Evolutionary conservation across 2,888 invertebrate species (phyloP).

Genomic region (Buathra laborator): DNA sequence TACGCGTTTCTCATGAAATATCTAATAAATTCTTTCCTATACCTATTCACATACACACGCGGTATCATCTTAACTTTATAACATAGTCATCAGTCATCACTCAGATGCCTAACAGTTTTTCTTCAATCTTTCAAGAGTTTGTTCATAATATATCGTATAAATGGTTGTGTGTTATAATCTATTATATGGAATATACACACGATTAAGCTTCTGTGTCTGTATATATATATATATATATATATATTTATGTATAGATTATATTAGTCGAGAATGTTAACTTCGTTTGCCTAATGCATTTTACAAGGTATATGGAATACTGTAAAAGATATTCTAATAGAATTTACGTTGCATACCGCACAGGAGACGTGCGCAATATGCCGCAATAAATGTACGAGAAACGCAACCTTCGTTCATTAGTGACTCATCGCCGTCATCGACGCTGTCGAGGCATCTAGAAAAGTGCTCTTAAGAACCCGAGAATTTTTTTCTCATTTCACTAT

Average conservation of each 20-base stretch:
- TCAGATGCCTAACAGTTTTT: conserved; percentile 8
- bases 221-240: no score
- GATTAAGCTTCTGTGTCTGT: conserved; percentile 12
- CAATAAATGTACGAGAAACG: conserved; percentile 70
- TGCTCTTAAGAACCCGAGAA: neutral
- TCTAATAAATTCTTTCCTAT: conserved; percentile 11
- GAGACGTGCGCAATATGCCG: conserved; percentile 71
- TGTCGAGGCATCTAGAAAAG: conserved; percentile 3
- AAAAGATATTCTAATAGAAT: conserved; percentile 16
- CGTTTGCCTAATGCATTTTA: conserved; percentile 25
- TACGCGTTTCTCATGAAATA: conserved; percentile 7
- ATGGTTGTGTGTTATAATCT: conserved; percentile 16
- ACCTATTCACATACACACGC: neutral
- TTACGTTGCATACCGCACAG: conserved; percentile 27
- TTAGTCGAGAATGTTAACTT: conserved; percentile 1
- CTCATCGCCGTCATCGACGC: conserved; percentile 72
- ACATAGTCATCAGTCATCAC: conserved; percentile 27
- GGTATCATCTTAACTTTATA: neutral
- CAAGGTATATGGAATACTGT: conserved; percentile 4
- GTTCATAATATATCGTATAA: conserved; percentile 7
- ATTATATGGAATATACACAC: conserved; percentile 8
- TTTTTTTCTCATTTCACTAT: neutral
- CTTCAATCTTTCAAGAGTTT: neutral
- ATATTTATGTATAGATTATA: neutral
- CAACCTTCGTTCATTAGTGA: conserved; percentile 77